phyloP scores from a whole-genome alignment of 1,140 invertebrate genomes.

The Phenacoccus solenopsis region DNA sequence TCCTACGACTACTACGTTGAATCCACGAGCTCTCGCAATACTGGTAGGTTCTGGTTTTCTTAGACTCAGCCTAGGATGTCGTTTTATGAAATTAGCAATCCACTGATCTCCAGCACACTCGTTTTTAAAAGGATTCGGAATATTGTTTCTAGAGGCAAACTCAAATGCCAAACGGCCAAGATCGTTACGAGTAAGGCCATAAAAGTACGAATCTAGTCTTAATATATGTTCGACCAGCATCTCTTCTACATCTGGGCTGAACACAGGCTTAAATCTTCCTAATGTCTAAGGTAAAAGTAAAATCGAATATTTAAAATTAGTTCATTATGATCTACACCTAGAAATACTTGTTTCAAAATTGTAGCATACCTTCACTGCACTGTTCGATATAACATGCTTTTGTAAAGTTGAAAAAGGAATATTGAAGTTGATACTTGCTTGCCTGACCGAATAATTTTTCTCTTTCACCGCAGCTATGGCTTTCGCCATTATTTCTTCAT shows the following conservation, averaged over 20 bases:
- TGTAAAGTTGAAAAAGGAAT: no score
- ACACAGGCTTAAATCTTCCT: neutral
- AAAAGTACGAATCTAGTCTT: constrained; percentile 16
- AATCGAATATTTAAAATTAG: no score
- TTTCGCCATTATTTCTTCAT: no score
- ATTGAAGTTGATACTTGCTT: no score
- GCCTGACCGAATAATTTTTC: no score
- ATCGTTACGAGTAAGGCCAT: constrained; percentile 18
- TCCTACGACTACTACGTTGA: constrained; percentile 26
- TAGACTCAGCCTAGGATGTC: constrained; percentile 32
- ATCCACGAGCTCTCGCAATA: constrained; percentile 31
- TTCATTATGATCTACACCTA: no score
- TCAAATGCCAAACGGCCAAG: constrained; percentile 21
- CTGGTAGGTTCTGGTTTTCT: constrained; percentile 34
- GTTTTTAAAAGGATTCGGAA: constrained; percentile 18
- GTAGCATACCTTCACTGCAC: no score
- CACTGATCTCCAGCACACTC: constrained; percentile 22
- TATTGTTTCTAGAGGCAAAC: constrained; percentile 19
- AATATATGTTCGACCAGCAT: constrained; percentile 9
- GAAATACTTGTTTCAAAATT: no score
- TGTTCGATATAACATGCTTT: no score
- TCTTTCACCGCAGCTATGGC: no score
- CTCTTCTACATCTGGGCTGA: constrained; percentile 12
- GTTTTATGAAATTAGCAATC: constrained; percentile 19
- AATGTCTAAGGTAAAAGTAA: neutral